Percentiles rank a stretch among this genome's conserved stretches.
phyloP scores from a whole-genome alignment of 35 echinoderm and acorn worm genomes.

The Acanthaster planci region DNA sequence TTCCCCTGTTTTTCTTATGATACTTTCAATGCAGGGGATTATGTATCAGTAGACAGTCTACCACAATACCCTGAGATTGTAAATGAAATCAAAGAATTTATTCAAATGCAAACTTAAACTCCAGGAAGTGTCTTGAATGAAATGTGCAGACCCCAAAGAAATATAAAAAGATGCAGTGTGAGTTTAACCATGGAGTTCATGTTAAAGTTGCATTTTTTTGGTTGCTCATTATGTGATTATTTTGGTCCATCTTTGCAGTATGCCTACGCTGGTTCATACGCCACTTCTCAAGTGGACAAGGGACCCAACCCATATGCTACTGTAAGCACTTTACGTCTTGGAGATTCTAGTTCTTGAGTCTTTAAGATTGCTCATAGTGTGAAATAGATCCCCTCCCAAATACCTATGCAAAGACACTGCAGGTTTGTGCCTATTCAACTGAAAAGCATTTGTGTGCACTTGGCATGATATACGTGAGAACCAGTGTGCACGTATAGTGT shows the following conservation, averaged over 20 bases:
- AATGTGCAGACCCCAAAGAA: too few relatives aligned
- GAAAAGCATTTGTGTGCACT: not conserved
- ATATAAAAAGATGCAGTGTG: too few relatives aligned
- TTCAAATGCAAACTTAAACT: not conserved
- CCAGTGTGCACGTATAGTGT: not conserved
- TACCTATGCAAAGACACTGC: not conserved
- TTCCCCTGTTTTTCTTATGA: not conserved
- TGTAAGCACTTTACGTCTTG: slow-evolving; percentile 10
- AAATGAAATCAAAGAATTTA: not conserved
- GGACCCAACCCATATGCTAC: slow-evolving; percentile 37
- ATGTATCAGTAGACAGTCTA: not conserved
- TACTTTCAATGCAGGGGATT: not conserved
- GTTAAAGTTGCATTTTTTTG: too few relatives aligned
- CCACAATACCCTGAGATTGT: not conserved
- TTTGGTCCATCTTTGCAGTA: not conserved
- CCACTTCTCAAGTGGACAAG: not conserved
- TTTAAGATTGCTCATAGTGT: not conserved
- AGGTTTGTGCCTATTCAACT: not conserved
- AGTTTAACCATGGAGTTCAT: too few relatives aligned
- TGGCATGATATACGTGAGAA: not conserved
- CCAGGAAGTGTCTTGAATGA: not conserved
- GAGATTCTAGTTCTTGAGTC: not conserved
- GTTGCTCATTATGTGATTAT: too few relatives aligned
- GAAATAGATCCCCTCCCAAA: not conserved
- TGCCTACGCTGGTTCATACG: not conserved